Conservation (phyloP, 2,888 invertebrate genomes). For the Phortica magna region DNA sequence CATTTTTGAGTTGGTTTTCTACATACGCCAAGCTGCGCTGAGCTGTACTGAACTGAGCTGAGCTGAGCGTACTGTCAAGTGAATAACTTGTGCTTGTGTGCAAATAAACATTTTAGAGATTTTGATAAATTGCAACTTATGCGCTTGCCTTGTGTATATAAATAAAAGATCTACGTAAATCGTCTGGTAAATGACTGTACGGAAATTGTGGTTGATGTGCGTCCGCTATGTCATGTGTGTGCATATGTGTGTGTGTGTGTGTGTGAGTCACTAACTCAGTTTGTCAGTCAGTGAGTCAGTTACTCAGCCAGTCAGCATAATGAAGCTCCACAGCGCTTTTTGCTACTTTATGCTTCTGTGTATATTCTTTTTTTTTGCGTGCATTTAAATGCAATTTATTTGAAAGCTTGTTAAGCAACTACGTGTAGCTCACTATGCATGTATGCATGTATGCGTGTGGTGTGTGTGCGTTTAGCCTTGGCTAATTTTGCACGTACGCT, state of each 20-base stretch:
- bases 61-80: constrained; percentile 70
- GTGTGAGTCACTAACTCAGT: constrained; percentile 1
- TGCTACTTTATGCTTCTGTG: background rate
- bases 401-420: constrained; percentile 24
- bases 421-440: background rate
- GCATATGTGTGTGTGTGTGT: constrained; percentile 27
- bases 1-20: constrained; percentile 37
- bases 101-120: constrained; percentile 73
- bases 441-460: background rate
- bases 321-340: constrained; percentile 16
- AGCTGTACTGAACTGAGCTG: no score
- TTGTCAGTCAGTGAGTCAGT: background rate
- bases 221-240: background rate
- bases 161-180: constrained; percentile 72
- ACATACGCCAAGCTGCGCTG: background rate
- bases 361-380: constrained; percentile 16
- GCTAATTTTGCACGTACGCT: constrained; percentile 24
- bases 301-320: constrained; percentile 28
- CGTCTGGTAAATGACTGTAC: constrained; percentile 74
- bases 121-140: constrained; percentile 74
- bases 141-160: constrained; percentile 66
- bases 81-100: constrained; percentile 68
- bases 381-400: constrained; percentile 35
- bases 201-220: constrained; percentile 56
- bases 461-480: constrained; percentile 50